Evolutionary conservation across 2,888 invertebrate genomes (phyloP), one percentile per base, ranked within the genome.

Genomic region (Acrobasis suavella): DNA sequence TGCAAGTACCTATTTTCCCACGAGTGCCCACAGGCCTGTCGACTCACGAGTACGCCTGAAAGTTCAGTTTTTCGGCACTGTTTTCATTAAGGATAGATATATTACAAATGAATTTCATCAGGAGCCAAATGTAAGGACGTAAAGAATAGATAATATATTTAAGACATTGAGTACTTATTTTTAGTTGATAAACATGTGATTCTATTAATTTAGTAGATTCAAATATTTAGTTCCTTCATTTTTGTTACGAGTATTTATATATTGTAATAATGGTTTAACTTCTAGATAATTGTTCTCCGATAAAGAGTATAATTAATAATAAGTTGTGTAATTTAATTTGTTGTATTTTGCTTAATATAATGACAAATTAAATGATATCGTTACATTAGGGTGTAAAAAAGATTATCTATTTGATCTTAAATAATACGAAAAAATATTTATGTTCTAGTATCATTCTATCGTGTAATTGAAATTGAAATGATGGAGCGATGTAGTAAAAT

Each of bases 351-450:
- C 83, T 85, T 90, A 90, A 89, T 89, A 87, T 87, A 89, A 90
- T 89, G 88, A 91, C 89, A 91, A 91, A 91, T 87, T 89, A 90
- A 90, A 90, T 88, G 82, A 90, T 91, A 90, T 91, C 91, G 91
- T 91, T 91, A 91, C 84, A 87, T 87, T 91, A 92, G 91, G 86
- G 72, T 92, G 91, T 92, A 92, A 91, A 91, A 91, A 91, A 91
- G 92, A 92, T 92, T 91, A 89, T 92, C 91, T 92, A 92, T 92
- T 92, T 91, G 89, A 91, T 90, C 90, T 90, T 91, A 89, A 89
- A 82, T 91, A 91, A 89, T 90, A 91, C 85, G 89, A 90, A 86
- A 85, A 90, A 89, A 89, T 91, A 92, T 92, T 91, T 92, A 92
- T 91, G 92, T 91, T 92, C 90, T 92, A 92, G 91, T 87, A 90